Base-by-base conservation (phyloP, 2,797 vertebrate genomes). In the Kryptopterus vitreolus region DNA sequence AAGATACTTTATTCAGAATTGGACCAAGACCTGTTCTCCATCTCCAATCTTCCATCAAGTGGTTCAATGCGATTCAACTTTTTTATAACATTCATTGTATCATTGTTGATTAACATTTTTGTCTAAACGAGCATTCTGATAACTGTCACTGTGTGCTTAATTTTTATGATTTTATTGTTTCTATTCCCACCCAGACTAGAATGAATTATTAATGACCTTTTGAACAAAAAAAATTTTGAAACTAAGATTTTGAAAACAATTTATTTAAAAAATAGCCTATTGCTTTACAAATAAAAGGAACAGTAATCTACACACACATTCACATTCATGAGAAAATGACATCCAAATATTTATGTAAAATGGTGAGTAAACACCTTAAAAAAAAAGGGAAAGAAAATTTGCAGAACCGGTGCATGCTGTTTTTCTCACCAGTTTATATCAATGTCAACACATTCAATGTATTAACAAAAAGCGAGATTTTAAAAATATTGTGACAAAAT, bases 221-320 rank as follows among this genome's bases (percentile, higher is more conserved):
- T 62, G n/a, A n/a, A n/a, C n/a, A 35, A 62, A 65, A 80, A 31
- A 59, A 55, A 24, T 9, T n/a, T n/a, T n/a, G n/a, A n/a, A 12
- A 29, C 22, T 43, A 81, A 81, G 8, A 55, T 48, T 20, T 53
- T 78, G 31, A 78, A 82, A 82, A 74, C 59, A 68, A 75, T 78
- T 82, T 79, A 82, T 82, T 78, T 48, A 13, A 65, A 59, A 58
- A n/a, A 24, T 2, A 20, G 1, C 29, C 16, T 5, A 38, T 50
- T 22, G 31, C n/a, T 61, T 77, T 24, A 26, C 52, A 53, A 65
- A 71, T 59, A 15, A 77, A 62, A 76, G 15, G 24, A 13, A 63
- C n/a, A 72, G 13, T 46, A 57, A 71, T 72, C 26, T 31, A 68
- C 29, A 80, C 26, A 68, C 29, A 80, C 26, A 35, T 61, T 79